A percentile compares a stretch with the other conserved stretches of the same genome.
These are phyloP conservation scores for Mechanitis messenoides DNA, from an alignment of 2,888 invertebrate species.

Conservation along the genomic window DNA sequence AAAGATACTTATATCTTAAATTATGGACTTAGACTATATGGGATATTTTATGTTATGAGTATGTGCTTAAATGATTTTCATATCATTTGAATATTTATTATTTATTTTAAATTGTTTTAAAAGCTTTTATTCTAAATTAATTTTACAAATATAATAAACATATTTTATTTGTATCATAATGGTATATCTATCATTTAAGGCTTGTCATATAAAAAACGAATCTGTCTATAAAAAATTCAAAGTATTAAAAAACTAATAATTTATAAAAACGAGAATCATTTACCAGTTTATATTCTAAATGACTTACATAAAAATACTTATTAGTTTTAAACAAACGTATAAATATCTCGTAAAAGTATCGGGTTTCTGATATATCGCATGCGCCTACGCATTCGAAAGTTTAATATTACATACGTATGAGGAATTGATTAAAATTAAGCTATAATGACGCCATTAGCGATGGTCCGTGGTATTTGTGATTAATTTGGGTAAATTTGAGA, in stretches of 20 bases:
- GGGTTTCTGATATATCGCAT: conserved; percentile 17
- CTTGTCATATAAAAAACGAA: neutral
- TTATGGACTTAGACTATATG: conserved; percentile 17
- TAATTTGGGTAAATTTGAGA: conserved; percentile 5
- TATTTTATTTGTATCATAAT: no score
- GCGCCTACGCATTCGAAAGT: conserved; percentile 27
- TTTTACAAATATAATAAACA: no score
- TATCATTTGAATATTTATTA: conserved; percentile 11
- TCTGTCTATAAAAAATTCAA: neutral
- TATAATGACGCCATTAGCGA: conserved; percentile 23
- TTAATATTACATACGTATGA: conserved; percentile 16
- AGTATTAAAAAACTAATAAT: neutral
- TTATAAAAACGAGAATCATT: conserved; percentile 2
- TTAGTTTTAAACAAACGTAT: conserved; percentile 23
- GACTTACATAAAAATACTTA: conserved; percentile 19
- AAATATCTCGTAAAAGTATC: conserved; percentile 25
- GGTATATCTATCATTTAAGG: no score
- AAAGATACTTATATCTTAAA: conserved; percentile 12
- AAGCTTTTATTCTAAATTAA: no score
- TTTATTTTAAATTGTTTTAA: no score
- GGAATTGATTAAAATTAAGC: conserved; percentile 22
- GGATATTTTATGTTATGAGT: conserved; percentile 13
- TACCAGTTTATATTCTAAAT: conserved; percentile 14
- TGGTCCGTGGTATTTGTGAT: conserved; percentile 16
- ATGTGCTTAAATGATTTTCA: conserved; percentile 13